Conservation (phyloP, 2,797 vertebrate species). For the Gallinago nigripennis region DNA sequence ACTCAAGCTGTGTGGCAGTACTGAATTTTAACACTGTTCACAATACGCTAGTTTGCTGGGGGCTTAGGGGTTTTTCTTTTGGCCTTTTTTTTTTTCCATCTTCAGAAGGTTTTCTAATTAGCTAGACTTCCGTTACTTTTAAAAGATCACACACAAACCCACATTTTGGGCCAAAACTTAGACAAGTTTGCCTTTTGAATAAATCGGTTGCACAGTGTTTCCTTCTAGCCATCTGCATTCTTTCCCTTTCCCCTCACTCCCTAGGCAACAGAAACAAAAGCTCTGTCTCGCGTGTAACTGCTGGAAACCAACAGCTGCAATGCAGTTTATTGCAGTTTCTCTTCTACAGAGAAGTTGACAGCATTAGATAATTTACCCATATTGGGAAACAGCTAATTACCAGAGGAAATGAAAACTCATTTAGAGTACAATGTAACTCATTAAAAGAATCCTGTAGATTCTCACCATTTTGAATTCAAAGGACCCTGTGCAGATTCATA, state of each 20-base stretch:
- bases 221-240: constrained; percentile 46
- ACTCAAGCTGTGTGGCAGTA: not conserved
- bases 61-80: not conserved
- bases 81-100: not conserved
- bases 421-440: not conserved
- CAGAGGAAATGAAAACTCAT: constrained; percentile 50
- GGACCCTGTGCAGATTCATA: not conserved
- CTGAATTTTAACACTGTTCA: constrained; percentile 26
- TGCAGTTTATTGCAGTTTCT: not conserved
- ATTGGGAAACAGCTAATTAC: constrained; percentile 58
- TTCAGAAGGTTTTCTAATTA: constrained; percentile 50
- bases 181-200: constrained; percentile 28
- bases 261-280: constrained; percentile 72
- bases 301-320: constrained; percentile 50
- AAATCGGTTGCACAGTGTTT: not conserved
- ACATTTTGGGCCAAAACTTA: constrained; percentile 48
- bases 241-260: constrained; percentile 38
- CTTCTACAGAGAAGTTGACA: not conserved
- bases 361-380: constrained; percentile 38
- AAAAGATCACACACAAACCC: constrained; percentile 41
- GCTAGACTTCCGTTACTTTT: constrained; percentile 53
- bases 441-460: not conserved
- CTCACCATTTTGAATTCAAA: not conserved
- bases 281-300: not conserved
- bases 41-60: not conserved